These are phyloP conservation scores for Lanius collurio DNA, from an alignment of 2,113 vertebrate species.

Conservation along the genomic window DNA sequence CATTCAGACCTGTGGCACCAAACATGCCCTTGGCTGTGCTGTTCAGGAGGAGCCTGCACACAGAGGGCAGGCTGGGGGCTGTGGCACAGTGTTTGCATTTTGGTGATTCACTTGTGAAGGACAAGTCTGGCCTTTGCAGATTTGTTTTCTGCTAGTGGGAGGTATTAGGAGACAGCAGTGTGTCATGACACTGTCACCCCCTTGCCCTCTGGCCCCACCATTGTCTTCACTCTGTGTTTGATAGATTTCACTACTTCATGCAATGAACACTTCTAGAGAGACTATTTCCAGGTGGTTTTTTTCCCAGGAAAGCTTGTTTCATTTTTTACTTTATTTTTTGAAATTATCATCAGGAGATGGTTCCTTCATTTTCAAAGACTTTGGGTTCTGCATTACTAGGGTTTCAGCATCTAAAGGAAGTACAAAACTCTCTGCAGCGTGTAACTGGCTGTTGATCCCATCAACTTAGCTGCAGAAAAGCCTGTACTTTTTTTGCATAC, in stretches of 20 bases:
- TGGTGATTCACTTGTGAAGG: not conserved
- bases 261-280: not conserved
- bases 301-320: not conserved
- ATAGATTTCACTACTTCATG: not conserved
- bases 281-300: not conserved
- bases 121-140: not conserved
- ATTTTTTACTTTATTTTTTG: not conserved
- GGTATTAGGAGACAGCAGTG: not conserved
- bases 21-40: not conserved
- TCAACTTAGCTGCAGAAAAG: not conserved
- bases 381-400: not conserved
- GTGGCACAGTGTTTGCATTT: not conserved
- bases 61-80: not conserved
- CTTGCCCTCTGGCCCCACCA: not conserved
- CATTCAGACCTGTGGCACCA: not conserved
- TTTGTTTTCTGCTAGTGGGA: not conserved
- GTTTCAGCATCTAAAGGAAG: not conserved
- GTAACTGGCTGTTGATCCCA: not conserved
- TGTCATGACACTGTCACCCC: not conserved
- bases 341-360: not conserved
- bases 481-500: not conserved
- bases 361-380: not conserved
- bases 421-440: not conserved
- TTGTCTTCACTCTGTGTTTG: not conserved
- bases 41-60: not conserved